phyloP scores from a whole-genome alignment of 2,888 invertebrate species.

The Hirtodrosophila trivittata region DNA sequence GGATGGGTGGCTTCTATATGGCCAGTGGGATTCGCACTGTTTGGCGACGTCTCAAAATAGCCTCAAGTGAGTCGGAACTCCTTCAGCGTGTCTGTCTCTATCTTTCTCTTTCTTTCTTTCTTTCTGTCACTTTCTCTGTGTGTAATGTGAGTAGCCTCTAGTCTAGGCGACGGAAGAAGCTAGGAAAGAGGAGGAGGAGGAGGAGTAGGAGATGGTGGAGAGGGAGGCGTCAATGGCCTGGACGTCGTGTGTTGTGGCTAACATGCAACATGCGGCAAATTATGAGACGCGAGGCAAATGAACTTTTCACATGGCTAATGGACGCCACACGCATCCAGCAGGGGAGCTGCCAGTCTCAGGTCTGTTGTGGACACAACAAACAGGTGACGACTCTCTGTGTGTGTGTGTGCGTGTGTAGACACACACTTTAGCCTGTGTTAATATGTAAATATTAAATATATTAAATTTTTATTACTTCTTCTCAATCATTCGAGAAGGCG shows the following conservation, averaged over 20 bases:
- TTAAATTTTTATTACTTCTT: too few relatives aligned
- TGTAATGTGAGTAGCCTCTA: conserved; percentile 60
- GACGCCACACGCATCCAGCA: conserved; percentile 40
- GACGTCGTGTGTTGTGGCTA: conserved; percentile 22
- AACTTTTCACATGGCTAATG: conserved; percentile 78
- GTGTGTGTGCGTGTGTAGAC: neutral
- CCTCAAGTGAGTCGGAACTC: conserved; percentile 59
- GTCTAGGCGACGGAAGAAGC: conserved; percentile 31
- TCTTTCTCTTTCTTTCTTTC: conserved; percentile 15
- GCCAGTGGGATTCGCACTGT: conserved; percentile 14
- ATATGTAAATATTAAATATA: too few relatives aligned
- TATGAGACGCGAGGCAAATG: conserved; percentile 78
- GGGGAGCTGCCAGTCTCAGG: too few relatives aligned
- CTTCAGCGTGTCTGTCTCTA: conserved; percentile 33
- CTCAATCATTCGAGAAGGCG: too few relatives aligned
- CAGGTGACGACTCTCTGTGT: neutral
- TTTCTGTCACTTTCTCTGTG: conserved; percentile 12
- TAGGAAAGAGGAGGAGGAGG: neutral
- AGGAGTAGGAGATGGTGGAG: conserved; percentile 16
- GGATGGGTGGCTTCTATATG: conserved; percentile 7
- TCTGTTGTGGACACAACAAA: neutral
- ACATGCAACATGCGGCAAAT: conserved; percentile 73
- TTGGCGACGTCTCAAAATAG: conserved; percentile 63
- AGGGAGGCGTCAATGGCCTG: conserved; percentile 37
- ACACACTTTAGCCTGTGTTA: neutral